Percentiles rank a stretch among this genome's conserved stretches.
Conservation (phyloP, 2,888 invertebrate genomes). For the Cyrtodaria siliqua region DNA sequence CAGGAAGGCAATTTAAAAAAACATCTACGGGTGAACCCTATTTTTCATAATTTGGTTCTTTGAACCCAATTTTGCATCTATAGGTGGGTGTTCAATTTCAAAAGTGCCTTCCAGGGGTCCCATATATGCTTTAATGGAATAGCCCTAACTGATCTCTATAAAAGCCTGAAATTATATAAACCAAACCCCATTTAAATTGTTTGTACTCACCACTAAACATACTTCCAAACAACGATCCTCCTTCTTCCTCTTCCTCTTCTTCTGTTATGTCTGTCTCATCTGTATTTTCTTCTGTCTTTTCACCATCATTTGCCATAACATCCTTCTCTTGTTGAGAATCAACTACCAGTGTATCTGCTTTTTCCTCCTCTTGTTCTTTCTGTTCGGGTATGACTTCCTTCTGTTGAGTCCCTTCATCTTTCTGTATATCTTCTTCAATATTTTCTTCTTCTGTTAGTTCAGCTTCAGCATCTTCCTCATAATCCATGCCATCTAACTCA, state of each 20-base stretch:
- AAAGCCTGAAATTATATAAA: too few species aligned
- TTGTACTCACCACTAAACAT: slow-evolving; percentile 48
- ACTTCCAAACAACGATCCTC: slow-evolving; percentile 34
- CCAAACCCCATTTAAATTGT: not conserved
- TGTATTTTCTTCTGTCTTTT: slow-evolving; percentile 10
- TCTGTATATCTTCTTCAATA: slow-evolving; percentile 4
- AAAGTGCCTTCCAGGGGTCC: too few species aligned
- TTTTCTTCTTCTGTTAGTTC: slow-evolving; percentile 10
- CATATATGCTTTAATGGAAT: too few species aligned
- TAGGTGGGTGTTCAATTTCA: too few species aligned
- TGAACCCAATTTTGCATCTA: too few species aligned
- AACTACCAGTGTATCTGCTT: not conserved
- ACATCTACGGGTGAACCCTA: too few species aligned
- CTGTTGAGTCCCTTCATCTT: not conserved
- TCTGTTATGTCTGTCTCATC: slow-evolving; percentile 30
- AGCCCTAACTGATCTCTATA: too few species aligned
- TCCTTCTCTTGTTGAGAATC: slow-evolving; percentile 6
- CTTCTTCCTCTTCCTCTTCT: slow-evolving; percentile 9
- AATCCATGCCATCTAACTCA: slow-evolving; percentile 21
- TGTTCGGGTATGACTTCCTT: slow-evolving; percentile 1
- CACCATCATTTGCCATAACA: too few species aligned
- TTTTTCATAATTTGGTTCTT: too few species aligned
- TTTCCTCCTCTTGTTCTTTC: not conserved
- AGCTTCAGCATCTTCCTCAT: slow-evolving; percentile 14
- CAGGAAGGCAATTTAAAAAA: too few species aligned